Base-by-base conservation (phyloP, 1,140 invertebrate species). In the Meloidogyne exigua region DNA sequence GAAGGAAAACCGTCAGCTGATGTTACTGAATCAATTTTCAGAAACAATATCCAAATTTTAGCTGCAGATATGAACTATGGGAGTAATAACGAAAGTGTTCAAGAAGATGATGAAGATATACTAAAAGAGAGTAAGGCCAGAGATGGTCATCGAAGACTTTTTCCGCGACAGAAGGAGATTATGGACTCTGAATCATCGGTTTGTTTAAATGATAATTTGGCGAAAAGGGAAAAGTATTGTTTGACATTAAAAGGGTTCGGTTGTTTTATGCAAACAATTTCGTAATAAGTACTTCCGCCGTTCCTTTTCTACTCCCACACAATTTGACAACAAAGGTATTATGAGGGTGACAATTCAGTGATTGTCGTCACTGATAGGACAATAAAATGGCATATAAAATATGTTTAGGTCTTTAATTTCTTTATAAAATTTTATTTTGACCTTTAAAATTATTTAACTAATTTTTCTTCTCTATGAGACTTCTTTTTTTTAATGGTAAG, bases 191-290 rank as follows among this genome's bases (percentile, higher is more conserved):
- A 57, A 57, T 57, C 49, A 57, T 7, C 49, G 49, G 49, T 57
- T 57, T n/a, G 49, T 57, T 57, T 57, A 57, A n/a, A 57, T 57
- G 49, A 57, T 57, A 57, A 57, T 57, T 57, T 57, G 13, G n/a
- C 49, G 49, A 57, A 57, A 57, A 57, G 49, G 4, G 18, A 57
- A 57, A 57, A 57, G 5, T n/a, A 57, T n/a, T 57, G 13, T 18
- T n/a, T 18, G 18, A 15, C 5, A 12, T 4, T 4, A n/a, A n/a
- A 57, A 12, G 49, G 49, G 44, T 49, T 57, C n/a, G 18, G 18
- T n/a, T 57, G 49, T n/a, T 57, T 18, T 57, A 18, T n/a, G 49
- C 49, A 57, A 57, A 57, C 44, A 57, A 57, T 57, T 57, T 57
- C 49, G 49, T n/a, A n/a, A 57, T 57, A 9, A n/a, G 15, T n/a